These are phyloP conservation scores for Nudaria mundana DNA, from an alignment of 2,888 invertebrate species.

Conservation along the genomic window DNA sequence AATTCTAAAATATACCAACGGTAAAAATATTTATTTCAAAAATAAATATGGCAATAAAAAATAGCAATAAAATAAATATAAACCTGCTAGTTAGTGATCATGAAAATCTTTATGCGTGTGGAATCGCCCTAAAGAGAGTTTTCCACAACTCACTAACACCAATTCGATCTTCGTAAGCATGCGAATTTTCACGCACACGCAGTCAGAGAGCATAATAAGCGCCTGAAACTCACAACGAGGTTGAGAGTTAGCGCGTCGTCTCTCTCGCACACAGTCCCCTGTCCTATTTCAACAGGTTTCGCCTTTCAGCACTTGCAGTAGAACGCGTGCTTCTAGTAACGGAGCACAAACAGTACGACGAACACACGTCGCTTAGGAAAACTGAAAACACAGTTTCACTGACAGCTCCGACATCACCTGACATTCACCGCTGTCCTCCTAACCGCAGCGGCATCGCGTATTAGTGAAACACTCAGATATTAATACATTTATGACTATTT, in stretches of 20 bases:
- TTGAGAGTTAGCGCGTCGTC: constrained; percentile 41
- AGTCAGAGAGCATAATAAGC: constrained; percentile 66
- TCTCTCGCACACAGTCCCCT: constrained; percentile 60
- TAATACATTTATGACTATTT: constrained; percentile 69
- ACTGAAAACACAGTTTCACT: constrained; percentile 76
- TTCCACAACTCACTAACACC: constrained; percentile 78
- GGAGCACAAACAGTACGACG: constrained; percentile 73
- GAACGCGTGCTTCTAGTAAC: constrained; percentile 77
- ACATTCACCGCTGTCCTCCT: constrained; percentile 62
- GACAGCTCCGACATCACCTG: constrained; percentile 72
- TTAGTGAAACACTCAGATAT: constrained; percentile 56
- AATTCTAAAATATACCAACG: constrained; percentile 1
- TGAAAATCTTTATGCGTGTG: constrained; percentile 65
- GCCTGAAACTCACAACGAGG: constrained; percentile 60
- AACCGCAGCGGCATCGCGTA: constrained; percentile 51
- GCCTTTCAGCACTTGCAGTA: constrained; percentile 75
- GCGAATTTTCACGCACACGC: constrained; percentile 75
- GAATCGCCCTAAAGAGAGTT: constrained; percentile 74
- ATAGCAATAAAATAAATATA: constrained; percentile 52
- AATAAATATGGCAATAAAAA: constrained; percentile 27
- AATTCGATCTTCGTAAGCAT: constrained; percentile 62
- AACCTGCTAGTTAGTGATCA: constrained; percentile 47
- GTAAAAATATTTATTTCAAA: background rate
- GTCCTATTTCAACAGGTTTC: constrained; percentile 81
- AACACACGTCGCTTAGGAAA: constrained; percentile 71